Percentiles rank a stretch among this genome's conserved stretches.
Conservation (phyloP, 2,888 invertebrate genomes). For the Ecdyonurus torrentis region DNA sequence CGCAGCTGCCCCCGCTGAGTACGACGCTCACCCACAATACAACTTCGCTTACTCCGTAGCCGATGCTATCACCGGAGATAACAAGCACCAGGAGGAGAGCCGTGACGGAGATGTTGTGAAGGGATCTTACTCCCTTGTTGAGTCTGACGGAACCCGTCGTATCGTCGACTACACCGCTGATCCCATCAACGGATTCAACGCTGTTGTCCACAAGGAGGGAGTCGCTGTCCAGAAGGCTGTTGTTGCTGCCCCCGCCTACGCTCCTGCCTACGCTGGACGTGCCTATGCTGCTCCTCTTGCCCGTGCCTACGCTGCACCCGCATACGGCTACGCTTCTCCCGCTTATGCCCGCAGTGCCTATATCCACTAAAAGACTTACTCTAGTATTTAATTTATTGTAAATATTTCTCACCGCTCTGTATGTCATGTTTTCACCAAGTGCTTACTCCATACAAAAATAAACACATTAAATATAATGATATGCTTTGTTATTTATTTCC, state of each 20-base stretch:
- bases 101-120: slow-evolving; percentile 8
- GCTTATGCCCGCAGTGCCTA: not conserved
- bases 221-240: slow-evolving; percentile 3
- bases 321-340: not conserved
- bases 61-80: slow-evolving; percentile 8
- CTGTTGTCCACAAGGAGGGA: slow-evolving; percentile 8
- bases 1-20: no score
- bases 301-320: slow-evolving; percentile 6
- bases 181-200: slow-evolving; percentile 10
- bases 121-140: slow-evolving; percentile 7
- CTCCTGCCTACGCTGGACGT: no score
- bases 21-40: slow-evolving; percentile 11
- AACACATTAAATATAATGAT: no score
- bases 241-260: slow-evolving; percentile 5
- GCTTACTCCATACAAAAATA: no score
- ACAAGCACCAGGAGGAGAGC: slow-evolving; percentile 7
- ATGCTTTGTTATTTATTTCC: no score
- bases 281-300: not conserved
- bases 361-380: not conserved
- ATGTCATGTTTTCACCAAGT: no score
- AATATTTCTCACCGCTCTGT: no score
- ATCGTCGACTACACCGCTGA: slow-evolving; percentile 11
- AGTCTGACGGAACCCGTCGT: slow-evolving; percentile 10
- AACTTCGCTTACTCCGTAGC: slow-evolving; percentile 5
- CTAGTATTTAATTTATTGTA: no score